Base-by-base conservation (phyloP, 2,888 invertebrate species). In the Noctuana brunneofusca region DNA sequence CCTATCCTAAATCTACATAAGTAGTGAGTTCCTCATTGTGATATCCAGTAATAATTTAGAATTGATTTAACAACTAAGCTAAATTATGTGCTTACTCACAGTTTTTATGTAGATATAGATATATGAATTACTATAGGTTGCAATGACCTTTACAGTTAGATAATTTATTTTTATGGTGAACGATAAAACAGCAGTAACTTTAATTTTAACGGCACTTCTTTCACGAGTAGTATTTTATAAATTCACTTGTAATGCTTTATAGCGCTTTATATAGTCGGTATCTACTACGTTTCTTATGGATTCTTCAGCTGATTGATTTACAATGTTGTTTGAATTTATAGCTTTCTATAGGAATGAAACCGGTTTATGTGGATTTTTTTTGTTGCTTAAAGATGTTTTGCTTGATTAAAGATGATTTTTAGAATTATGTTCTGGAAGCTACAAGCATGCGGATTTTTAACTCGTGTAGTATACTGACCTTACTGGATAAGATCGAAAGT, bases 301-400 rank as follows among this genome's bases (percentile, higher is more conserved):
- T 46, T 46, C 46, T 11, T 46, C 20, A 22, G 20, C 20, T 22
- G 20, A 46, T 46, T 46, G 46, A 46, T 46, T 46, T 46, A 46
- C 22, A 46, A 46, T 22, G 20, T 46, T 46, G 46, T 46, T 8
- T 46, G 20, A 22, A 46, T 46, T 46, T 20, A 46, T 46, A 11
- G 43, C 11, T 46, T 3, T 12, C 20, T 46, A 20, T 18, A 18
- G 20, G 20, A 20, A 14, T 9, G 46, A 12, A 22, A 20, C 3
- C 46, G 46, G 22, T 22, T 22, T 46, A 20, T 46, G 22, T 20
- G 1, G 12, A 16, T 41, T 41, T 16, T 41, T 16, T 16, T 12
- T 12, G 4, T 12, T 32, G 32, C 12, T 32, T 32, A 12, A n/a
- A n/a, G n/a, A n/a, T n/a, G n/a, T n/a, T n/a, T n/a, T n/a, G n/a